Conservation (phyloP, 2,113 vertebrate genomes). For the Gasterosteus aculeatus region DNA sequence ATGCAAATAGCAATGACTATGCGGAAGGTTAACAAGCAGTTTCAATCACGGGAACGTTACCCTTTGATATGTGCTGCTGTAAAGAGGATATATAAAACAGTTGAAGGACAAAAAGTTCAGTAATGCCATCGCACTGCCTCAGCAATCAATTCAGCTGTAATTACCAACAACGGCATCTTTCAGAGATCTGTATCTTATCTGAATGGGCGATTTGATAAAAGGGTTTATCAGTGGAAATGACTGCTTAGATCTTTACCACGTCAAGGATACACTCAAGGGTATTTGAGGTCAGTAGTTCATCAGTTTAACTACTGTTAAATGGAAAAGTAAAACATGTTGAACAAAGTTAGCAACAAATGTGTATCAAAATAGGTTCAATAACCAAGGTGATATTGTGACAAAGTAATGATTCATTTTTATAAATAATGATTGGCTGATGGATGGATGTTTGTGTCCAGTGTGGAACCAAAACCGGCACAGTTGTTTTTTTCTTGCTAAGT, state of each 20-base stretch:
- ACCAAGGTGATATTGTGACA: background rate
- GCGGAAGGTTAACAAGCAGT: constrained; percentile 29
- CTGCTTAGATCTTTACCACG: constrained; percentile 62
- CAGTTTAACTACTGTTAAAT: constrained; percentile 33
- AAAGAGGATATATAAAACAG: constrained; percentile 13
- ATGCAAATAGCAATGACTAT: constrained; percentile 10
- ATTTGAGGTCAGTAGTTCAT: constrained; percentile 64
- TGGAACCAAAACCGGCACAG: too few species aligned
- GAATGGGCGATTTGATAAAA: constrained; percentile 69
- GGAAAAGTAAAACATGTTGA: constrained; percentile 12
- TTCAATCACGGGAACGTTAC: constrained; percentile 5
- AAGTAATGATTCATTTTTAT: background rate
- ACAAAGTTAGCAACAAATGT: constrained; percentile 7
- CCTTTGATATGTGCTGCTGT: constrained; percentile 30
- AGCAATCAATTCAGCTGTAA: constrained; percentile 74
- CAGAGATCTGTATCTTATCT: constrained; percentile 77
- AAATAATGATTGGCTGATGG: background rate
- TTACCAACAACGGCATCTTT: constrained; percentile 71
- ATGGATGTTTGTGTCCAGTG: background rate
- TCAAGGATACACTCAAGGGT: constrained; percentile 73
- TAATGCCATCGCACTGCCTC: constrained; percentile 29
- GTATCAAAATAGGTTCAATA: background rate
- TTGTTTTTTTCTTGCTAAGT: background rate
- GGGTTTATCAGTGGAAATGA: constrained; percentile 73
- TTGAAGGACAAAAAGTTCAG: constrained; percentile 64